Base-by-base conservation (phyloP, 2,888 invertebrate species). In the Chymomyza caudatula region DNA sequence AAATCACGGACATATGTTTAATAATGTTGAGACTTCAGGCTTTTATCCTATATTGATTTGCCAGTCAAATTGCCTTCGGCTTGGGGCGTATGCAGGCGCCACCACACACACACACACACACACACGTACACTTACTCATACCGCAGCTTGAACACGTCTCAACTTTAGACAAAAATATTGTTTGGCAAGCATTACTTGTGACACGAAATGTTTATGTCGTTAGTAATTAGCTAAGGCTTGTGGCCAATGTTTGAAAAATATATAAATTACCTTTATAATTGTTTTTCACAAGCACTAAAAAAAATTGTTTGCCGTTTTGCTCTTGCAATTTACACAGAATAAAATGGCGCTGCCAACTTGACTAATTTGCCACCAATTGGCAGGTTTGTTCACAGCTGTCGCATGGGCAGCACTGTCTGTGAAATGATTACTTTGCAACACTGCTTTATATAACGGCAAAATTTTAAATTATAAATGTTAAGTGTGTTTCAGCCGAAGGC, bases 71-170 rank as follows among this genome's bases (percentile, higher is more conserved):
- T 47, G 4, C 47, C 55, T n/a, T 65, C 23, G 62, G 37, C 37
- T 22, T 13, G 47, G 47, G 47, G 47, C 47, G 47, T 47, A 17
- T 47, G 47, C 47, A n/a, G 47, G 19, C 17, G 6, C 19, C 54
- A n/a, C 53, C 5, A 20, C 4, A 53, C 56, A 56, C 44, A 11
- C 51, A 54, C 54, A 25, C 54, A 25, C 54, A 53, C 58, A 43
- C 60, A 60, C 43, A 49, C 42, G 52, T 52, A 23, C 22, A 43
- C n/a, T 29, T 17, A 54, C 20, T 53, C 17, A 53, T 49, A 17
- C 51, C 37, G 49, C 60, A 47, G 44, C 69, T 74, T 70, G 67
- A 73, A 74, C 74, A 74, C 74, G 74, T 74, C 74, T 74, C 58
- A 74, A 49, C 64, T 37, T 66, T 69, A 64, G 52, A 60, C 47